These are phyloP conservation scores for Gopherus evgoodei DNA, from an alignment of 2,113 vertebrate species.

Conservation along the genomic window DNA sequence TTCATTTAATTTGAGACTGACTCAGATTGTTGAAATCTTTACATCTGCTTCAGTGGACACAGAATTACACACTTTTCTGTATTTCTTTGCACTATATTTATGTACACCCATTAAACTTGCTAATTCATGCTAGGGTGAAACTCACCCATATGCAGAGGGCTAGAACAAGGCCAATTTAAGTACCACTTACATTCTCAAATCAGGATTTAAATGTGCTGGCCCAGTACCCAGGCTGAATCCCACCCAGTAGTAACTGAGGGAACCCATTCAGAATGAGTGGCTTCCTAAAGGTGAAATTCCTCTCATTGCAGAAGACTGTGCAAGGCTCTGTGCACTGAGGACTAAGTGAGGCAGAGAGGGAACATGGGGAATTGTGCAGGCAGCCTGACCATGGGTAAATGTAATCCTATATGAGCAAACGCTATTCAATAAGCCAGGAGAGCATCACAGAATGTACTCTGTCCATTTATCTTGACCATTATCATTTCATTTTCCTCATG, in stretches of 20 bases:
- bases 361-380: not conserved
- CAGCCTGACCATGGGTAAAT: not conserved
- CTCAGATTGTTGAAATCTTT: not conserved
- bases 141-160: not conserved
- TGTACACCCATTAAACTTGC: not conserved
- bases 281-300: not conserved
- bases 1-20: not conserved
- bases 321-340: rapidly evolving
- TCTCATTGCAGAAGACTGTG: not conserved
- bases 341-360: not conserved
- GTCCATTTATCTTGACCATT: not conserved
- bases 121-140: not conserved
- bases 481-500: not conserved
- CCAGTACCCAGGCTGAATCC: not conserved
- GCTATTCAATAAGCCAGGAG: not conserved
- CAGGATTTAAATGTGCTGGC: not conserved
- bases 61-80: not conserved
- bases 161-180: not conserved
- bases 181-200: not conserved
- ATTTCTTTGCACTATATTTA: not conserved
- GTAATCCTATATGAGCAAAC: not conserved
- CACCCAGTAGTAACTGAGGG: not conserved
- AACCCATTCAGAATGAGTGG: not conserved
- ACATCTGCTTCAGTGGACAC: not conserved
- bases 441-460: not conserved